Evolutionary conservation across 2,888 invertebrate species (phyloP), one percentile per base, ranked within the genome.

Genomic region (Drosophila gaucha): DNA sequence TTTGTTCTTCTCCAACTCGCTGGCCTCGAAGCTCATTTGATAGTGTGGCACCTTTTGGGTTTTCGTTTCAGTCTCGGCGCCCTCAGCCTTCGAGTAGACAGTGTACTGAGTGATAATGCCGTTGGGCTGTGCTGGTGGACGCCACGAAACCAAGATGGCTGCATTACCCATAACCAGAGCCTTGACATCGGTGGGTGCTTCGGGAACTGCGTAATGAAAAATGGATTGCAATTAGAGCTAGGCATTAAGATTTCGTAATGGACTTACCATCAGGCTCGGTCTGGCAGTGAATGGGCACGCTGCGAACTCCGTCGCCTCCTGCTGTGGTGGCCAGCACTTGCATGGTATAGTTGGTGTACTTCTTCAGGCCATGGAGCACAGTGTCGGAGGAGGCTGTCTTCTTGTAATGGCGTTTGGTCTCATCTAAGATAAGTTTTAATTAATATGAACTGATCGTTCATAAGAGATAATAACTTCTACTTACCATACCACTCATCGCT

Each of bases 341-440:
- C 95, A 99, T 97, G 60, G 97, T 98, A 92, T 98, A 99, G 92
- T 99, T 98, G 2, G 98, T 98, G 92, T 95, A 98, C 91, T 98
- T 98, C 92, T 97, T 96, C 54, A 99, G 93, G 52, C 97, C 97
- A 90, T 97, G 97, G n/a, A 97, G 93, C 86, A 97, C 97, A 0
- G 97, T 97, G 92, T 97, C 97, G 86, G 96, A 97, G 73, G 97
- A 96, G n/a, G 97, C 95, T 5, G 97, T 97, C 80, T 97, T 97
- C 92, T 97, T 97, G 8, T 97, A 96, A 88, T 97, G 97, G 86
- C 97, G 97, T 16, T 96, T 96, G 88, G 96, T 97, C 90, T 97
- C 97, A 90, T 97, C 96, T 97, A 80, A 12, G 16, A 56, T 0
- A 5, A 1, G 8, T 0, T 2, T 12, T 1, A 8, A 12, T 49